A percentile compares a stretch with the other conserved stretches of the same genome.
These are phyloP conservation scores for Leptodactylus fuscus DNA, from an alignment of 2,113 vertebrate species.

Conservation along the genomic window DNA sequence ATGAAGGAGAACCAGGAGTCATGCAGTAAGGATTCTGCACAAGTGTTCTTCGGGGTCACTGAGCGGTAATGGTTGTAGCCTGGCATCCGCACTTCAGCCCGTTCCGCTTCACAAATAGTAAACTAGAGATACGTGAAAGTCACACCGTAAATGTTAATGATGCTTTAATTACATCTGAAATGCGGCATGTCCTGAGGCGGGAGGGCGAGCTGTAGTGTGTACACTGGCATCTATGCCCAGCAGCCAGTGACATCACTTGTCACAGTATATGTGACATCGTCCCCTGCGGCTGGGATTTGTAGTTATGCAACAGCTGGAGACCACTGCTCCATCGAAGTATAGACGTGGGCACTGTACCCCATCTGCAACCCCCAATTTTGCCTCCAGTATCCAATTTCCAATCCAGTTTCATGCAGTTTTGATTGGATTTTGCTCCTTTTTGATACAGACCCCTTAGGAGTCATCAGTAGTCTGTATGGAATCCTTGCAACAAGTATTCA, in stretches of 20 bases:
- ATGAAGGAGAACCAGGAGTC: too few relatives aligned
- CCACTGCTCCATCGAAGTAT: background rate
- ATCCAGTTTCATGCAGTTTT: background rate
- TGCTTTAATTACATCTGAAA: conserved; percentile 18
- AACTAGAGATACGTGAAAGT: background rate
- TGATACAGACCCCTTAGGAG: background rate
- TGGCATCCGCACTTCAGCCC: background rate
- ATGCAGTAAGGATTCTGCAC: too few relatives aligned
- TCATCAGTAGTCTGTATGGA: background rate
- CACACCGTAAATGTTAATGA: conserved; percentile 40
- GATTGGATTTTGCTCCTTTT: background rate
- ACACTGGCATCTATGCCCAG: background rate
- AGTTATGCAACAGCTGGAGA: background rate
- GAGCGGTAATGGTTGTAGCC: background rate
- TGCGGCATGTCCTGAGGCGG: conserved; percentile 5
- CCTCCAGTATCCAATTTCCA: background rate
- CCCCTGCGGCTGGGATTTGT: background rate
- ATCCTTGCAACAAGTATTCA: background rate
- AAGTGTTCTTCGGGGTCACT: conserved; percentile 25
- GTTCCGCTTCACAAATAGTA: background rate
- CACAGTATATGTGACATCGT: background rate
- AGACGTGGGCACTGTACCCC: background rate
- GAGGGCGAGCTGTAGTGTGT: conserved; percentile 4
- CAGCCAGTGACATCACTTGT: background rate
- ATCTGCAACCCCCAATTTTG: background rate